Percentiles rank a stretch among this genome's conserved stretches.
phyloP scores from a whole-genome alignment of 2,888 invertebrate species.

The Dicycla oo region DNA sequence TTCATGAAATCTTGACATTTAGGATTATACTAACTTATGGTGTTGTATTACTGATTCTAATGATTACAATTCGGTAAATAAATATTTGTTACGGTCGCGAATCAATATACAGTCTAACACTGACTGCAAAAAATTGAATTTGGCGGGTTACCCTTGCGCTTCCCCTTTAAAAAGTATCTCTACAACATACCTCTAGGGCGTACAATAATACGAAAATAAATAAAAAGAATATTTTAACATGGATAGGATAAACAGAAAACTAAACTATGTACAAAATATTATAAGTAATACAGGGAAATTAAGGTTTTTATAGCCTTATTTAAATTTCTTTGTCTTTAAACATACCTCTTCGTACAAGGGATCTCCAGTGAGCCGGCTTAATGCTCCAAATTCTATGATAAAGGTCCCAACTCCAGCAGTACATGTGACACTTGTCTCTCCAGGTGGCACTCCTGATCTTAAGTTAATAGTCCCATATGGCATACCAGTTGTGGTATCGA shows the following conservation, averaged over 20 bases:
- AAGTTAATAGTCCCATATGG: constrained; percentile 99
- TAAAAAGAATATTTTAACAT: neutral
- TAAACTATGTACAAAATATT: neutral
- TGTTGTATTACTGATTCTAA: too few species aligned
- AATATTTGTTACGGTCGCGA: too few species aligned
- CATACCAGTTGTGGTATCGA: constrained; percentile 98
- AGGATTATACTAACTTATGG: too few species aligned
- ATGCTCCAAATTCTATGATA: constrained; percentile 98
- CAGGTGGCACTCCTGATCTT: constrained; percentile 96
- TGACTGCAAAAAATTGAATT: too few species aligned
- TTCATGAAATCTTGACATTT: too few species aligned
- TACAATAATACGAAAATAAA: neutral
- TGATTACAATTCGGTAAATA: too few species aligned
- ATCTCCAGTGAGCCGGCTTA: constrained; percentile 98
- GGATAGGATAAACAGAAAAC: neutral
- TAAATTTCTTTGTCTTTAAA: neutral
- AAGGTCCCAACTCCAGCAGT: constrained; percentile 99
- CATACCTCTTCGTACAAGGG: constrained; percentile 97
- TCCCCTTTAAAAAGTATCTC: neutral
- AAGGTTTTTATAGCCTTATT: neutral
- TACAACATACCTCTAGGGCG: neutral
- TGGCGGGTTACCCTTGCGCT: too few species aligned
- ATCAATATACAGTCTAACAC: too few species aligned
- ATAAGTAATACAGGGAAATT: neutral
- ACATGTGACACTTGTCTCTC: constrained; percentile 99